Evolutionary conservation across 2,113 vertebrate genomes (phyloP).

Genomic region (Solea solea): DNA sequence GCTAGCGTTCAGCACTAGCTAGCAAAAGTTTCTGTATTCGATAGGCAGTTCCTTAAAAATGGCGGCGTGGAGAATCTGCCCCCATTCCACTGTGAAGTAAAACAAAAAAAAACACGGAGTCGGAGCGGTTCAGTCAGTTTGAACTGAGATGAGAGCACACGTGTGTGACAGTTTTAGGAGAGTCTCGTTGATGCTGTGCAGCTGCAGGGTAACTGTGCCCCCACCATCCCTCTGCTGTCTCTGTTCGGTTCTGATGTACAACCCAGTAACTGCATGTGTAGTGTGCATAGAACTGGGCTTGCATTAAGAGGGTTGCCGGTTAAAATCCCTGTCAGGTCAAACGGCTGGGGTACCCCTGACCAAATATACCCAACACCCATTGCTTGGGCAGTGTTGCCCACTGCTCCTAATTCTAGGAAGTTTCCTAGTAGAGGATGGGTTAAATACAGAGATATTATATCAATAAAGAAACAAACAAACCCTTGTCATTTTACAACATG

Average conservation of each 20-base stretch:
- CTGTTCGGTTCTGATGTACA: slow-evolving; percentile 11
- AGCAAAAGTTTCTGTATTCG: slow-evolving; percentile 76
- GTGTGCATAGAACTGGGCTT: background rate
- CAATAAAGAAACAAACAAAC: slow-evolving; percentile 1
- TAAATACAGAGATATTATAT: too few relatives aligned
- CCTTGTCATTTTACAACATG: background rate
- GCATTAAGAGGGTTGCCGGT: too few relatives aligned
- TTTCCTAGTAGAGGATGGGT: too few relatives aligned
- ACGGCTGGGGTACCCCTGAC: too few relatives aligned
- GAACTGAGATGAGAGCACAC: background rate
- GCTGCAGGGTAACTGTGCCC: slow-evolving; percentile 32
- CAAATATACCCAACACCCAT: too few relatives aligned
- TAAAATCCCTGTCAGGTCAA: too few relatives aligned
- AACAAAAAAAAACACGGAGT: slow-evolving; percentile 12
- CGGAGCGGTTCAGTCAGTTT: background rate
- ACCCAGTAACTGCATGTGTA: slow-evolving; percentile 26
- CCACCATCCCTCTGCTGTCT: slow-evolving; percentile 1
- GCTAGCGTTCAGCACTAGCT: slow-evolving; percentile 50
- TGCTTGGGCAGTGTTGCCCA: too few relatives aligned
- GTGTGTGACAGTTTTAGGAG: slow-evolving; percentile 31
- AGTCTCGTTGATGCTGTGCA: slow-evolving; percentile 16
- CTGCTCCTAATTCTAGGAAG: too few relatives aligned
- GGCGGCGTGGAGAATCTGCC: slow-evolving; percentile 78
- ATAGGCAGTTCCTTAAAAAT: slow-evolving; percentile 81
- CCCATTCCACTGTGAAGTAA: slow-evolving; percentile 53